A percentile compares a stretch with the other conserved stretches of the same genome.
Conservation (phyloP, 2,888 invertebrate genomes). For the Hofmannophila pseudospretella region DNA sequence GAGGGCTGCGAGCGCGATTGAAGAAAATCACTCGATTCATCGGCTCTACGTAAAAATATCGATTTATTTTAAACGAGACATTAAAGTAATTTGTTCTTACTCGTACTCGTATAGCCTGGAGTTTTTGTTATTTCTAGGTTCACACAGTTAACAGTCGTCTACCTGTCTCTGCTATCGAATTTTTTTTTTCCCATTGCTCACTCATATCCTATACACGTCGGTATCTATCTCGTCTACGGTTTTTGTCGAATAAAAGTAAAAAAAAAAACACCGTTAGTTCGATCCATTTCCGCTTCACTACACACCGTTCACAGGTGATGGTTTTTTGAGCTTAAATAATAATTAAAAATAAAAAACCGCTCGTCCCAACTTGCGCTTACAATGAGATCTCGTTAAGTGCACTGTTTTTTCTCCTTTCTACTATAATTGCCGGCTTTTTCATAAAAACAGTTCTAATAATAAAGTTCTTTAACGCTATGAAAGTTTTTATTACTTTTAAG, state of each 20-base stretch:
- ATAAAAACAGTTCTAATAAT: slow-evolving; percentile 19
- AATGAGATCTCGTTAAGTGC: slow-evolving; percentile 62
- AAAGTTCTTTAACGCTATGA: slow-evolving; percentile 18
- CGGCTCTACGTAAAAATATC: no score
- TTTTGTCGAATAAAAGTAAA: slow-evolving; percentile 57
- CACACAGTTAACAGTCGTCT: slow-evolving; percentile 5
- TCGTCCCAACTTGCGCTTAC: slow-evolving; percentile 39
- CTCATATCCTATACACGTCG: slow-evolving; percentile 65
- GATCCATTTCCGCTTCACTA: slow-evolving; percentile 71
- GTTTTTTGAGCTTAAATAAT: slow-evolving; percentile 58
- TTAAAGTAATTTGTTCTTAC: background rate
- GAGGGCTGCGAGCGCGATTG: slow-evolving; percentile 36
- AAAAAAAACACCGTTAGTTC: slow-evolving; percentile 67
- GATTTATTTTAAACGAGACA: no score
- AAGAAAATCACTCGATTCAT: slow-evolving; percentile 18
- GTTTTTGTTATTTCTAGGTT: background rate
- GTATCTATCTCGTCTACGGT: slow-evolving; percentile 59
- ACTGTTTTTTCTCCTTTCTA: slow-evolving; percentile 40
- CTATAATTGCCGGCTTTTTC: slow-evolving; percentile 43
- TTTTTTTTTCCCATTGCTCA: slow-evolving; percentile 49
- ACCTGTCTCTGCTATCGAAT: slow-evolving; percentile 26
- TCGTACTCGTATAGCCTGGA: background rate
- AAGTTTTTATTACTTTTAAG: slow-evolving; percentile 22
- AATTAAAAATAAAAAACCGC: slow-evolving; percentile 63
- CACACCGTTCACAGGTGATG: slow-evolving; percentile 69